Base-by-base conservation (phyloP, 2,113 vertebrate genomes). In the Pavo muticus region DNA sequence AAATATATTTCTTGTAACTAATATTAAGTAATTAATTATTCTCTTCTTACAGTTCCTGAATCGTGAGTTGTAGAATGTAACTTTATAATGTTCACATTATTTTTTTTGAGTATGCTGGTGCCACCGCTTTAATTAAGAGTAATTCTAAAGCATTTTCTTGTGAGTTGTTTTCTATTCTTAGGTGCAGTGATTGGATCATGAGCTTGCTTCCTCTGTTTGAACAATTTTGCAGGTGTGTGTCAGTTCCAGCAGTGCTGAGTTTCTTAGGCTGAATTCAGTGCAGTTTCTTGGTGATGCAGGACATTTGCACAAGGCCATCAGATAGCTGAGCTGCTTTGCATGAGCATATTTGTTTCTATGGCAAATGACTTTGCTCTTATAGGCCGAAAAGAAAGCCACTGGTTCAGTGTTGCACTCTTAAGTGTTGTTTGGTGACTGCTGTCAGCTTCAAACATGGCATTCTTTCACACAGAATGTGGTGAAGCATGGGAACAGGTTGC, bases 1-100 rank as follows among this genome's bases (percentile, higher is more conserved):
- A 93, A 81, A 19, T 74, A 77, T 73, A 77, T 86, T 91, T 86
- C 21, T 86, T 83, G 42, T 80, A 80, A 80, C 52, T 86, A 88
- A 45, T 94, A 83, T 74, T 88, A 90, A 70, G 56, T 68, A 77
- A 93, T 93, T 96, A 84, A 80, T 94, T 86, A 65, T 91, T 94
- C 27, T 27, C 45, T 84, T 42, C 29, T 88, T 88, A 79, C 56
- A 47, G 8, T 69, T 78, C 44, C 32, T 84, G 72, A 93, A 64
- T 95, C 61, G 87, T 72, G 73, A 74, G 32, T 35, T 35, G 12
- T 90, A 86, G 42, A 72, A 42, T 92, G 56, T 45, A 71, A 82
- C 67, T 91, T 88, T 47, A 44, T 77, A 94, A 86, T 57, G 83
- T 68, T 92, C 23, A 27, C 67, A 21, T 88, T 60, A 35, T 35